Evolutionary conservation across 1,140 invertebrate species (phyloP).

Genomic region (Achroia grisella): DNA sequence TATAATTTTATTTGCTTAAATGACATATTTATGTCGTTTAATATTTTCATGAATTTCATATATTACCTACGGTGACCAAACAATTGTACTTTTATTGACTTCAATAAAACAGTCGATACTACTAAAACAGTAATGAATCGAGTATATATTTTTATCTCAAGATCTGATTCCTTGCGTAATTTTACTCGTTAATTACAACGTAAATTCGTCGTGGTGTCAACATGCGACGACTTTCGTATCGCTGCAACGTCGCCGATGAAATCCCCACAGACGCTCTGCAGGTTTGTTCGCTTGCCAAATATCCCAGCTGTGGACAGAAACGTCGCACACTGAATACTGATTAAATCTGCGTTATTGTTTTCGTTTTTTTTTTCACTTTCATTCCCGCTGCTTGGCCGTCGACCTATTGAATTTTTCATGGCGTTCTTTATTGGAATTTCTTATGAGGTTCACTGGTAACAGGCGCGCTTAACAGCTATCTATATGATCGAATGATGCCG

Average conservation of each 20-base stretch:
- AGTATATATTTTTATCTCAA: slow-evolving; percentile 19
- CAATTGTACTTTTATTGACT: slow-evolving; percentile 13
- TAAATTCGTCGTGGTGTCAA: slow-evolving; percentile 25
- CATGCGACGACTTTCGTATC: slow-evolving; percentile 12
- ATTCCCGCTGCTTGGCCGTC: slow-evolving; percentile 33
- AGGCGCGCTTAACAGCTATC: slow-evolving; percentile 39
- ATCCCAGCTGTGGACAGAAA: slow-evolving; percentile 51
- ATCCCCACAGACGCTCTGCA: slow-evolving; percentile 14
- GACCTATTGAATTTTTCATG: slow-evolving; percentile 69
- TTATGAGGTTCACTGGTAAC: slow-evolving; percentile 42
- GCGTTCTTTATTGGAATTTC: slow-evolving; percentile 55
- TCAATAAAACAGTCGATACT: slow-evolving; percentile 16
- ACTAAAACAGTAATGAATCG: slow-evolving; percentile 18
- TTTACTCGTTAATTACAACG: slow-evolving; percentile 24
- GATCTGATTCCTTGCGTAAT: slow-evolving; percentile 32
- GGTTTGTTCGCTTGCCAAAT: slow-evolving; percentile 55
- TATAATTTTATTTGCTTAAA: no score
- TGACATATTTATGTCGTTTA: slow-evolving; percentile 4
- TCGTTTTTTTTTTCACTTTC: slow-evolving; percentile 62
- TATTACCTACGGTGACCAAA: not conserved
- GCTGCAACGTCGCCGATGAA: slow-evolving; percentile 16
- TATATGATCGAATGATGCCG: slow-evolving; percentile 51
- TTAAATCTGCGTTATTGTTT: slow-evolving; percentile 61
- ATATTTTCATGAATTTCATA: slow-evolving; percentile 26
- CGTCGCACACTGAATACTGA: slow-evolving; percentile 58